Percentiles rank a stretch among this genome's conserved stretches.
Evolutionary conservation across 2,888 invertebrate species (phyloP).

Genomic region (Penaeus monodon): DNA sequence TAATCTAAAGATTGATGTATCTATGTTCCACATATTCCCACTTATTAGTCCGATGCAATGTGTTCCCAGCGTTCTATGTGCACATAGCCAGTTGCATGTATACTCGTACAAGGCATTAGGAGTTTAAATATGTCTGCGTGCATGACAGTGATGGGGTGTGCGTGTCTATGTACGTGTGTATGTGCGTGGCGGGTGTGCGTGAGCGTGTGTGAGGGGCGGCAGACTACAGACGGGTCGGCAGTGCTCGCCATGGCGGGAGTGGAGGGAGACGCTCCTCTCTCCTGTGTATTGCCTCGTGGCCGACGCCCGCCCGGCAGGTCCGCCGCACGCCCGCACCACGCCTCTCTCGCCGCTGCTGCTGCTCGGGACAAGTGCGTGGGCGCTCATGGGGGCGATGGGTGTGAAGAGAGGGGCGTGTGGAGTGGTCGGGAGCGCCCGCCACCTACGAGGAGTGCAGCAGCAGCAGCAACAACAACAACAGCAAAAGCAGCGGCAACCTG

Average conservation of each 20-base stretch:
- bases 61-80: no score
- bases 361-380: constrained; percentile 38
- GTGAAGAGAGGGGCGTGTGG: constrained; percentile 40
- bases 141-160: no score
- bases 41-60: no score
- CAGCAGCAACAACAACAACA: constrained; percentile 15
- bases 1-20: no score
- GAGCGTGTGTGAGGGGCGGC: no score
- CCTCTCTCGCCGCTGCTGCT: constrained; percentile 16
- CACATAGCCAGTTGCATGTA: no score
- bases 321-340: constrained; percentile 23
- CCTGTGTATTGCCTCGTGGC: constrained; percentile 36
- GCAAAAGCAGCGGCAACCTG: constrained; percentile 23
- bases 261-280: constrained; percentile 56
- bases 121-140: no score
- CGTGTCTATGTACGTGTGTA: no score
- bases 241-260: constrained; percentile 57
- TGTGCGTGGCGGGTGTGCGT: no score
- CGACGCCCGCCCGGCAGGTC: constrained; percentile 40
- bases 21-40: no score
- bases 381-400: constrained; percentile 10
- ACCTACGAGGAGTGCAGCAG: constrained; percentile 29
- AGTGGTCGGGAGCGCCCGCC: constrained; percentile 33
- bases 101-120: no score
- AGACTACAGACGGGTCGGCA: constrained; percentile 6